Base-by-base conservation (phyloP, 2,113 vertebrate genomes). In the Poeciliopsis retropinna region DNA sequence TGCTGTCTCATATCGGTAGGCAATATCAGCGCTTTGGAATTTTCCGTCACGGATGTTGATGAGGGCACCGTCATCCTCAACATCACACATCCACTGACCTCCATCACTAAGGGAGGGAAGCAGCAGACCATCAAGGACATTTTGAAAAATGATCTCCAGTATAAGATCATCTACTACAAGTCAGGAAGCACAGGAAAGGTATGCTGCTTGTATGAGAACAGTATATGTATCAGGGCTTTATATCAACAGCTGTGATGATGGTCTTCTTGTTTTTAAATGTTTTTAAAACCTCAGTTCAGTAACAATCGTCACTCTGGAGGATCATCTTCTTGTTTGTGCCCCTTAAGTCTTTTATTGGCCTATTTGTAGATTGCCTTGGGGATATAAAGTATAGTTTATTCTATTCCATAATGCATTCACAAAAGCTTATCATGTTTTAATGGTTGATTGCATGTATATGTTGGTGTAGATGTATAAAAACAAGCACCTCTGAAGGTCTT, bases 121-220 rank as follows among this genome's bases (percentile, higher is more conserved):
- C 95, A 93, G 68, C 86, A 92, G 64, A 97, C 76, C 72, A 87
- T 99, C 79, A 93, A 93, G 64, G 95, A 97, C 3, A 76, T 99
- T 73, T 94, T 97, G 60, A 89, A 92, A 79, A 51, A 88, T 0
- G 87, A 97, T 70, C 91, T 99, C 37, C 89, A 80, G 82, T 98
- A 99, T 60, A 94, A 81, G 31, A 91, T 99, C 39, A 88, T 68
- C 70, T 98, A 97, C 76, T 94, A 94, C 94, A 98, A 93, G 88
- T 94, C 95, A 47, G 89, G 89, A 75, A 97, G 94, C 74, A 96
- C 97, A 17, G 95, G 97, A 78, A 96, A 93, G 94, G 97, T 97
- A 86, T 3, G 11, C n/a, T 14, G 27, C 39, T 57, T 9, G 67
- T 25, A 9, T 75, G 30, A 41, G 4, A 31, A 68, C 71, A 60